Evolutionary conservation across 2,113 vertebrate genomes (phyloP).

Genomic region (Polyodon spathula): DNA sequence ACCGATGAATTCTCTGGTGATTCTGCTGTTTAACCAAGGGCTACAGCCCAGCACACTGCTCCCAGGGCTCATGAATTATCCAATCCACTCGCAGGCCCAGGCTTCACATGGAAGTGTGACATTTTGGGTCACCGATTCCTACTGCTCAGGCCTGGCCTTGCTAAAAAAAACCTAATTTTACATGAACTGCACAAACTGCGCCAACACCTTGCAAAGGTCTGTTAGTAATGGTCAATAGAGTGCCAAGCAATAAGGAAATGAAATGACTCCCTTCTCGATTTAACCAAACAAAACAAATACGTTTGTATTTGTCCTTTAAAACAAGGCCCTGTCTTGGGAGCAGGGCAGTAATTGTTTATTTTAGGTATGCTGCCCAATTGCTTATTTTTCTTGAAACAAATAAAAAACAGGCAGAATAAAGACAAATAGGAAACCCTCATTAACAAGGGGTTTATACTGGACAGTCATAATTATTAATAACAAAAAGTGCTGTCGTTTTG

Average conservation of each 20-base stretch:
- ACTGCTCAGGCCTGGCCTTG: not conserved
- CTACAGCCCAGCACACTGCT: not conserved
- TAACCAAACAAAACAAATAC: not conserved
- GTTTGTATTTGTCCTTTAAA: not conserved
- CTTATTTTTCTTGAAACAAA: no score
- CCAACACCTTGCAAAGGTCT: not conserved
- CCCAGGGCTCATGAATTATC: conserved; percentile 2
- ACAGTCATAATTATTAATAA: no score
- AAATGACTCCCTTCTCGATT: not conserved
- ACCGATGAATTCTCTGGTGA: not conserved
- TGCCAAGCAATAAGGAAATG: not conserved
- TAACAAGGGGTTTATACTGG: no score
- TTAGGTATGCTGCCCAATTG: no score
- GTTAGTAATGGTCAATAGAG: not conserved
- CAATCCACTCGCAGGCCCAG: not conserved
- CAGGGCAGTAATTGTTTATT: no score
- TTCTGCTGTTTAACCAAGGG: not conserved
- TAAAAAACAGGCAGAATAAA: no score
- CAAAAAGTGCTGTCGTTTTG: no score
- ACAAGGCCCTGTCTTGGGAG: not conserved
- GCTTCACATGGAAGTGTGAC: not conserved
- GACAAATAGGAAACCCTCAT: no score
- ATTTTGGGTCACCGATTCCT: not conserved
- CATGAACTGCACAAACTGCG: not conserved
- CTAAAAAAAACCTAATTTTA: conserved; percentile 4